Evolutionary conservation across 2,888 invertebrate genomes (phyloP), one percentile per base, ranked within the genome.

Genomic region (Drosophila demipolita): DNA sequence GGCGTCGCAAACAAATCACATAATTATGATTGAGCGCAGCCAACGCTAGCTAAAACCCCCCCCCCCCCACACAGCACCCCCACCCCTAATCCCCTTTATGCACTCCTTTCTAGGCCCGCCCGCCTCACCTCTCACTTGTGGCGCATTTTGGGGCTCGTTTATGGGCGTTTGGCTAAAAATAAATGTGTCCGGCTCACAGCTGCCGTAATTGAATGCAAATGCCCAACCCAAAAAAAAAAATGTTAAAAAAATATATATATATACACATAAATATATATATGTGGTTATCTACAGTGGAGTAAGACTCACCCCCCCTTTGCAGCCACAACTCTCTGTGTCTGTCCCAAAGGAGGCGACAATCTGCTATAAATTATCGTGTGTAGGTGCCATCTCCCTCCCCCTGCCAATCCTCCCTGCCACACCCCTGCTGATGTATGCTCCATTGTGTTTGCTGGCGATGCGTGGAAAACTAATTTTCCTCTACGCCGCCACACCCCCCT

Each of bases 391-490:
- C 63, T 57, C 50, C 36, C 40, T 40, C 54, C 17, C 33, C 26
- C 23, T 3, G 17, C 20, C 12, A 4, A 20, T 3, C 6, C 48
- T 0, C 11, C 36, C 36, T 45, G 45, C 9, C 40, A 26, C 49
- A 17, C 11, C 12, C 45, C 40, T 26, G 15, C 55, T 29, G 12
- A 42, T 59, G 77, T 74, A 79, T 88, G 91, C 92, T 90, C 91
- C 91, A 92, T 92, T 92, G 91, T 91, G 76, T 89, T 79, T 86
- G 84, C 80, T 88, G 88, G 78, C 91, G 91, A 91, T 91, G 92
- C 92, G 87, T 91, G 92, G 92, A 92, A 92, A 92, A 92, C 92
- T 92, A 92, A 92, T 92, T 92, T 92, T 87, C 86, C 52, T 36
- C 20, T 29, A 55, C 73, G 26, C 38, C 49, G 23, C 29, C 59